A percentile compares a stretch with the other conserved stretches of the same genome.
phyloP scores from a whole-genome alignment of 2,797 vertebrate species.

The Acipenser transmontanus region DNA sequence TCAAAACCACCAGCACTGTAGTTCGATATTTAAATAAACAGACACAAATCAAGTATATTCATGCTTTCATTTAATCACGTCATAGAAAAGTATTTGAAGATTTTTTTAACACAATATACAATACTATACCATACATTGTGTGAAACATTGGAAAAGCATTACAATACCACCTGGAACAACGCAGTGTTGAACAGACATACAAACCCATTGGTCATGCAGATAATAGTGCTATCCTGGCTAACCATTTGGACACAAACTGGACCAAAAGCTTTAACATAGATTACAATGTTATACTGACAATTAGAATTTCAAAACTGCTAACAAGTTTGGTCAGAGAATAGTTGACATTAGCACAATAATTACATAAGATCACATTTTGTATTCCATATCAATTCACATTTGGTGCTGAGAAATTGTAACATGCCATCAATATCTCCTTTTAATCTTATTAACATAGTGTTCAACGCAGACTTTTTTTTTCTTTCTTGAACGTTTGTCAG shows the following conservation, averaged over 20 bases:
- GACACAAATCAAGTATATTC: conserved; percentile 46
- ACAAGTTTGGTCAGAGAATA: conserved; percentile 58
- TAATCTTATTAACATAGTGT: conserved; percentile 49
- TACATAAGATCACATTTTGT: conserved; percentile 57
- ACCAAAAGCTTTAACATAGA: conserved; percentile 55
- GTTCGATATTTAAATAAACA: conserved; percentile 3
- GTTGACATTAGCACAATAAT: conserved; percentile 62
- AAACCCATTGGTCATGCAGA: conserved; percentile 80
- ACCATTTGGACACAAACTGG: conserved; percentile 56
- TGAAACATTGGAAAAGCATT: conserved; percentile 74
- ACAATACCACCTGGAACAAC: conserved; percentile 72
- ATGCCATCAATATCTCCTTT: conserved; percentile 53
- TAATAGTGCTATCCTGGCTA: conserved; percentile 55
- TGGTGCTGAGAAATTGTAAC: conserved; percentile 61
- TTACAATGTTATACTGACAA: conserved; percentile 47
- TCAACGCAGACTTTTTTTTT: conserved; percentile 45
- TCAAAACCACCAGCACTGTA: neutral
- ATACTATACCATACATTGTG: conserved; percentile 75
- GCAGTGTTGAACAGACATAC: conserved; percentile 73
- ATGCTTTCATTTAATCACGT: conserved; percentile 91
- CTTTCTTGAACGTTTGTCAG: conserved; percentile 29
- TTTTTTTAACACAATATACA: conserved; percentile 84
- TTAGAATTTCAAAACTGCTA: conserved; percentile 38
- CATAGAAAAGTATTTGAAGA: conserved; percentile 85
- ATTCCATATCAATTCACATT: conserved; percentile 72